These are phyloP conservation scores for Drosophila tristis DNA, from an alignment of 1,140 invertebrate genomes.

Conservation along the genomic window DNA sequence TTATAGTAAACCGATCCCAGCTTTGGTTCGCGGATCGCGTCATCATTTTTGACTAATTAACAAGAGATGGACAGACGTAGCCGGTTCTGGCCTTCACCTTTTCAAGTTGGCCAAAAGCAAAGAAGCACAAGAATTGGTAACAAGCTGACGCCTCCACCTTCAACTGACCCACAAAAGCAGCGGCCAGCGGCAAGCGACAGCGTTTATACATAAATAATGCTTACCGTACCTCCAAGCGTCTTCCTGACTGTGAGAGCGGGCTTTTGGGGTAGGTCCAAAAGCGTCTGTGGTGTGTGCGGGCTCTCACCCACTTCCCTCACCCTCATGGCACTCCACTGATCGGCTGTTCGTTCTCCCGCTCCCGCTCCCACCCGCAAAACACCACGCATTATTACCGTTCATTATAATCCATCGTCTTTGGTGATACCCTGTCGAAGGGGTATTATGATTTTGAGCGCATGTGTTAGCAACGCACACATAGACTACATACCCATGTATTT, in stretches of 20 bases:
- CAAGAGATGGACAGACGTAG: conserved; percentile 32
- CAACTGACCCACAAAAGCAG: conserved; percentile 41
- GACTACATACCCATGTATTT: too few relatives aligned
- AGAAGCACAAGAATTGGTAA: conserved; percentile 62
- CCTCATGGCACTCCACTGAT: too few relatives aligned
- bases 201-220: too few relatives aligned
- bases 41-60: conserved; percentile 46
- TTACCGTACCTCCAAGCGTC: not conserved
- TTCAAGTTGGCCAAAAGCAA: conserved; percentile 43
- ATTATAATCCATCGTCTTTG: conserved; percentile 38
- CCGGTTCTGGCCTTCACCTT: conserved; percentile 54
- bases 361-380: not conserved
- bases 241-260: conserved; percentile 4
- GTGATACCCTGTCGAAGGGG: not conserved
- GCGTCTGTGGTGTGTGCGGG: not conserved
- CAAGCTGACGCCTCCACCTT: conserved; percentile 48
- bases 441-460: not conserved
- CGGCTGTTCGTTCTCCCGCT: not conserved
- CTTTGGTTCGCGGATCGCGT: not conserved
- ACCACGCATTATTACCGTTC: conserved; percentile 35
- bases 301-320: too few relatives aligned
- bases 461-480: not conserved
- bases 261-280: conserved; percentile 34
- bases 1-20: too few relatives aligned
- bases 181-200: not conserved